phyloP scores from a whole-genome alignment of 1,140 invertebrate species.

The Cydia fagiglandana region DNA sequence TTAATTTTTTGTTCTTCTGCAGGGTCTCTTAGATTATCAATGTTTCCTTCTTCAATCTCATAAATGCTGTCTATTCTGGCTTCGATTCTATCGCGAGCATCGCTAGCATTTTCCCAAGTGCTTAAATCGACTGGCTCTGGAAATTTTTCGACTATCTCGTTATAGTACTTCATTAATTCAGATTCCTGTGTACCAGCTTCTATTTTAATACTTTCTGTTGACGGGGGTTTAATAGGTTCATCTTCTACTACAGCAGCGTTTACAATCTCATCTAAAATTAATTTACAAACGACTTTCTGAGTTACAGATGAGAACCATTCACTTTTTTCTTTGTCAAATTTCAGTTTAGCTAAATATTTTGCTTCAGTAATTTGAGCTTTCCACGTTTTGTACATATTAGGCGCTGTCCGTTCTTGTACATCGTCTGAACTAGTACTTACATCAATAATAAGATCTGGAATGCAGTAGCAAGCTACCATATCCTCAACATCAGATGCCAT shows the following conservation, averaged over 20 bases:
- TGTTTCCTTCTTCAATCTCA: slow-evolving; percentile 65
- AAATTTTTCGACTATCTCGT: slow-evolving; percentile 56
- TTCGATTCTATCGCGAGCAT: slow-evolving; percentile 69
- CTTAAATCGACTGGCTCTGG: slow-evolving; percentile 71
- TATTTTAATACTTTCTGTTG: slow-evolving; percentile 55
- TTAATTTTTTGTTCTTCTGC: slow-evolving; percentile 72
- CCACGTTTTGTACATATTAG: slow-evolving; percentile 67
- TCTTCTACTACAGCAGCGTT: slow-evolving; percentile 37
- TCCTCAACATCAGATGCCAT: slow-evolving; percentile 73
- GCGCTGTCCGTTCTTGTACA: slow-evolving; percentile 59
- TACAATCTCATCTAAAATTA: slow-evolving; percentile 61
- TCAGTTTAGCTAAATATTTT: slow-evolving; percentile 50
- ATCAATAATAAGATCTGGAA: slow-evolving; percentile 80
- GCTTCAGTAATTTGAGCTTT: slow-evolving; percentile 58
- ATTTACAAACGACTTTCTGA: slow-evolving; percentile 55
- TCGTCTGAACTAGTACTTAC: slow-evolving; percentile 59
- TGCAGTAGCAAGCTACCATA: slow-evolving; percentile 69
- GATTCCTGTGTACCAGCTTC: slow-evolving; percentile 58
- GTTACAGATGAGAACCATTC: slow-evolving; percentile 59
- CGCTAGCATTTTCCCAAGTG: slow-evolving; percentile 73
- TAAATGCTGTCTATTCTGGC: slow-evolving; percentile 68
- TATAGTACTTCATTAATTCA: slow-evolving; percentile 61
- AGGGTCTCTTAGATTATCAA: slow-evolving; percentile 62
- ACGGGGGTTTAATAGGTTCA: slow-evolving; percentile 40
- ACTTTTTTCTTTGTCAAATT: slow-evolving; percentile 50